These are phyloP conservation scores for Seriola dumerili DNA, from an alignment of 2,113 vertebrate species.

Conservation along the genomic window DNA sequence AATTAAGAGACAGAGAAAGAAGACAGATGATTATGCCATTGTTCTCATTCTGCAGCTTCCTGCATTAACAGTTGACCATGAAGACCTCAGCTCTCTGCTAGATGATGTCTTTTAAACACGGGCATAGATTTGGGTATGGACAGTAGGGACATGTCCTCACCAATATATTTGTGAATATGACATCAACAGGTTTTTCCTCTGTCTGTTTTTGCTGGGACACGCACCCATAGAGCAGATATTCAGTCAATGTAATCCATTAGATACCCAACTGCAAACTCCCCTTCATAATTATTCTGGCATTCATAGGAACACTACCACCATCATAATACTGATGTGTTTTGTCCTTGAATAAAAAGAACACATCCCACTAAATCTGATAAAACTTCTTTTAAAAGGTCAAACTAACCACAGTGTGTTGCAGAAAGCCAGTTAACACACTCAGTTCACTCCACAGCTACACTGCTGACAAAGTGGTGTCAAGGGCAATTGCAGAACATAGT, in stretches of 20 bases:
- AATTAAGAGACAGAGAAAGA: not conserved
- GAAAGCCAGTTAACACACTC: not conserved
- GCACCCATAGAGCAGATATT: too few species aligned
- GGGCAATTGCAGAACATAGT: constrained; percentile 12
- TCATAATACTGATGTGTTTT: not conserved
- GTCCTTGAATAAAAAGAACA: not conserved
- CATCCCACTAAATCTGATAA: constrained; percentile 9
- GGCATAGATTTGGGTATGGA: too few species aligned
- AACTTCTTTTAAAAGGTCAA: constrained; percentile 28
- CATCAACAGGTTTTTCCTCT: too few species aligned
- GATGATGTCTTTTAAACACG: not conserved
- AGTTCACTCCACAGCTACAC: not conserved
- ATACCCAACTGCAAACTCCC: too few species aligned
- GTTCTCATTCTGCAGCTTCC: not conserved
- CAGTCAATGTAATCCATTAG: too few species aligned
- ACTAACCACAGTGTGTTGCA: not conserved
- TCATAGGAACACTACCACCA: too few species aligned
- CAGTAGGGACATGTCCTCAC: too few species aligned
- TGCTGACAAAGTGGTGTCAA: constrained; percentile 1
- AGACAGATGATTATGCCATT: not conserved
- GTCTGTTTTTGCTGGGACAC: too few species aligned
- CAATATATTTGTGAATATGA: too few species aligned
- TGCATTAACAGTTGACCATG: not conserved
- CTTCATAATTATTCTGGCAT: too few species aligned
- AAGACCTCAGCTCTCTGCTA: not conserved